Evolutionary conservation across 1,140 invertebrate genomes (phyloP).

Genomic region (Bombyx mandarina): DNA sequence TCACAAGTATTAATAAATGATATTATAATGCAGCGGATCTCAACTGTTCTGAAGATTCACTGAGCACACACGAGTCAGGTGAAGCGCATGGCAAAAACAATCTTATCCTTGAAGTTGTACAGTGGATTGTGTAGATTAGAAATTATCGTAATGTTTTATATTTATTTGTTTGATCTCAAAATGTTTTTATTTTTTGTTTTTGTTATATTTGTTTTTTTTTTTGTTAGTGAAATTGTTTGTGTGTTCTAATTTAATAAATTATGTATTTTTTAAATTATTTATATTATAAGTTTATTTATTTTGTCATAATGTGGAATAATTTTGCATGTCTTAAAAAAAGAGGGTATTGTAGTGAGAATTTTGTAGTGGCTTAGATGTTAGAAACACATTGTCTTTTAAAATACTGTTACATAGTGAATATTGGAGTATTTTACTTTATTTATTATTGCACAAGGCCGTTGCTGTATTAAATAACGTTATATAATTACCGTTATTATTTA

Average conservation of each 20-base stretch:
- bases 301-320: too few relatives aligned
- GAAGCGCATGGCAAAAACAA: slow-evolving; percentile 53
- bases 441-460: neutral
- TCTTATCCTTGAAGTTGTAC: slow-evolving; percentile 20
- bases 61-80: slow-evolving; percentile 85
- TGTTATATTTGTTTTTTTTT: too few relatives aligned
- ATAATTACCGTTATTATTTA: too few relatives aligned
- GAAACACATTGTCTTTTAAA: too few relatives aligned
- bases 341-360: too few relatives aligned
- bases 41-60: slow-evolving; percentile 83
- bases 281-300: too few relatives aligned
- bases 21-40: slow-evolving; percentile 76
- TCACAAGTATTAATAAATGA: slow-evolving; percentile 6
- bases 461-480: neutral
- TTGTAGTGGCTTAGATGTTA: too few relatives aligned
- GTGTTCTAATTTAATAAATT: slow-evolving; percentile 10
- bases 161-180: neutral
- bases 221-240: neutral
- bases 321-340: too few relatives aligned
- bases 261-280: neutral
- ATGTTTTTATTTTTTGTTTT: slow-evolving; percentile 9
- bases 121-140: slow-evolving; percentile 39
- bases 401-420: too few relatives aligned
- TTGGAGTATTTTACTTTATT: too few relatives aligned
- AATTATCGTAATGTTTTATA: slow-evolving; percentile 4